A percentile compares a stretch with the other conserved stretches of the same genome.
Conservation (phyloP, 1,140 invertebrate genomes). For the Eupristina koningsbergeri region DNA sequence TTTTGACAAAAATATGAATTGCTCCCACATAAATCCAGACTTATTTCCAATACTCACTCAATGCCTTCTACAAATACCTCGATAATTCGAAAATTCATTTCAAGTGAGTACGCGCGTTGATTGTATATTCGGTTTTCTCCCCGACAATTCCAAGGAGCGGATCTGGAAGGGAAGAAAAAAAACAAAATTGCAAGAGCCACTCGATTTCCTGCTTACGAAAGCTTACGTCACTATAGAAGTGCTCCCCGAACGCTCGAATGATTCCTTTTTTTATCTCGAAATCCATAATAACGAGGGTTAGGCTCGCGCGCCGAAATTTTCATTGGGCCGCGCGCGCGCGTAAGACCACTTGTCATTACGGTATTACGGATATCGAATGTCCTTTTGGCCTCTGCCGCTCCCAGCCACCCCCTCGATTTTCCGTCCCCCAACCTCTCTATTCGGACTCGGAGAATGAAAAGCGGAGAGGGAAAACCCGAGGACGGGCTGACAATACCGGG, state of each 20-base stretch:
- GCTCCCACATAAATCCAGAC: not conserved
- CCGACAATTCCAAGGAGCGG: not conserved
- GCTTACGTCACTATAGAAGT: constrained; percentile 53
- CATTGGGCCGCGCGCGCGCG: constrained; percentile 51
- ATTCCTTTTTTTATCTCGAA: constrained; percentile 58
- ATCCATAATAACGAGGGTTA: constrained; percentile 47
- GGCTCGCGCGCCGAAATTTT: constrained; percentile 41
- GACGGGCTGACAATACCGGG: constrained; percentile 19
- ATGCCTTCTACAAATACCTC: not conserved
- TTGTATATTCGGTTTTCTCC: not conserved
- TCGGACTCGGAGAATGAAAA: constrained; percentile 39
- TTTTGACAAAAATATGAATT: not conserved
- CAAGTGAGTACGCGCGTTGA: not conserved
- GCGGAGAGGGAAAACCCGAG: constrained; percentile 51
- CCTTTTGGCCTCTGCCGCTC: constrained; percentile 57
- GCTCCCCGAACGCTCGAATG: constrained; percentile 51
- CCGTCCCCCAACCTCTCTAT: constrained; percentile 52
- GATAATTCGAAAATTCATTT: not conserved
- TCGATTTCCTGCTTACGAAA: constrained; percentile 61
- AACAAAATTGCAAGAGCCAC: constrained; percentile 51
- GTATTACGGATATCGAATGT: constrained; percentile 68
- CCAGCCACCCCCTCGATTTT: constrained; percentile 47
- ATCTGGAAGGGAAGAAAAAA: not conserved
- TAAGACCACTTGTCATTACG: constrained; percentile 62
- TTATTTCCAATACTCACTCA: not conserved